Base-by-base conservation (phyloP, 2,888 invertebrate species). In the Listrodromus nycthemerus region DNA sequence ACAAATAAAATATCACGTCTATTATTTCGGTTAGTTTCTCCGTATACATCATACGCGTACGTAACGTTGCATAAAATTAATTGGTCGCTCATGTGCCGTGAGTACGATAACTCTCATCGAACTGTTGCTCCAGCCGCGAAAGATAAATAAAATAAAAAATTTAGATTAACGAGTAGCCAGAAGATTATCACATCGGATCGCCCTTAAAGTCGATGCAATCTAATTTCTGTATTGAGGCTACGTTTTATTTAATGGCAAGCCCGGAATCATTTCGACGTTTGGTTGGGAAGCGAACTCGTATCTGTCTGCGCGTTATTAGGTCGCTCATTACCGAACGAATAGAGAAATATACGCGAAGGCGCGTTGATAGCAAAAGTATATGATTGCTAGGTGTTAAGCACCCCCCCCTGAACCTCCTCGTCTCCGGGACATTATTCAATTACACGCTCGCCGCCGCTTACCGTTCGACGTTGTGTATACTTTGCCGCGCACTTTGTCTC, bases 1-100 rank as follows among this genome's bases (percentile, higher is more conserved):
- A 24, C 13, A 21, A 24, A 55, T 55, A 55, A 21, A 55, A 1
- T 55, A 19, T 10, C 10, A 55, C 21, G 24, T 3, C 2, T 13
- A 55, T 55, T 55, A 55, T 21, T 13, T 55, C 10, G 24, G 13
- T 24, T 55, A 10, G 41, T 13, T 45, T 13, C 55, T 1, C 55
- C 41, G 13, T 24, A 21, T 4, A 21, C 10, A 55, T 55, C 4
- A 24, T 24, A 4, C 61, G 16, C 27, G 19, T 61, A 73, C 7
- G 61, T 19, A 61, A 61, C 41, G 61, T 61, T 84, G 80, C 83
- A 84, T 84, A 77, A 84, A 80, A 77, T 84, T 80, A 84, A 80
- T 84, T 84, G 65, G 80, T 55, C 52, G 67, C 52, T 55, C 80
- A 80, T 77, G 76, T 41, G 58, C 80, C 83, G 83, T 80, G 83